These are phyloP conservation scores for Tenthredo notha DNA, from an alignment of 2,888 invertebrate genomes.

Conservation along the genomic window DNA sequence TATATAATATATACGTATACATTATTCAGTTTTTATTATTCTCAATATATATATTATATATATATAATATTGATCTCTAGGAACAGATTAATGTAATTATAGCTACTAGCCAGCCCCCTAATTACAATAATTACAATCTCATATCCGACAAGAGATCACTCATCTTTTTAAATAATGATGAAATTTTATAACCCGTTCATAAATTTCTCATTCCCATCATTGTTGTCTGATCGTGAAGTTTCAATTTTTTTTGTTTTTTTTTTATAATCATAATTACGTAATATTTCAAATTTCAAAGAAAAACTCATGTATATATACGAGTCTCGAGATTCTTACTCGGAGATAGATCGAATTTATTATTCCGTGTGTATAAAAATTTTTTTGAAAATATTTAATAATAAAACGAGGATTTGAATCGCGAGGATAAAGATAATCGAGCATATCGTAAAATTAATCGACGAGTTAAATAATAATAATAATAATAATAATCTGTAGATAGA, in stretches of 20 bases:
- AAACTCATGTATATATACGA: background rate
- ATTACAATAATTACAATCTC: slow-evolving; percentile 21
- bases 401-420: too few species aligned
- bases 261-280: background rate
- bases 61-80: background rate
- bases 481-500: background rate
- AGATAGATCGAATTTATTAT: background rate
- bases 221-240: background rate
- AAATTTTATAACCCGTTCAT: background rate
- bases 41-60: background rate
- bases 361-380: background rate
- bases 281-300: background rate
- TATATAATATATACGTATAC: background rate
- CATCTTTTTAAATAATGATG: background rate
- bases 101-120: slow-evolving; percentile 7
- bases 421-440: background rate
- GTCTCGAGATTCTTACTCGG: background rate
- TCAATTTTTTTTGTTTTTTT: too few species aligned
- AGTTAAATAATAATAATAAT: background rate
- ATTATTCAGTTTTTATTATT: background rate
- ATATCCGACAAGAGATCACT: background rate
- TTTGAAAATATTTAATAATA: too few species aligned
- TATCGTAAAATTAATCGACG: background rate
- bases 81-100: slow-evolving; percentile 7
- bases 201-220: background rate